Conservation (phyloP, 2,113 vertebrate genomes). For the Eolophus roseicapilla region DNA sequence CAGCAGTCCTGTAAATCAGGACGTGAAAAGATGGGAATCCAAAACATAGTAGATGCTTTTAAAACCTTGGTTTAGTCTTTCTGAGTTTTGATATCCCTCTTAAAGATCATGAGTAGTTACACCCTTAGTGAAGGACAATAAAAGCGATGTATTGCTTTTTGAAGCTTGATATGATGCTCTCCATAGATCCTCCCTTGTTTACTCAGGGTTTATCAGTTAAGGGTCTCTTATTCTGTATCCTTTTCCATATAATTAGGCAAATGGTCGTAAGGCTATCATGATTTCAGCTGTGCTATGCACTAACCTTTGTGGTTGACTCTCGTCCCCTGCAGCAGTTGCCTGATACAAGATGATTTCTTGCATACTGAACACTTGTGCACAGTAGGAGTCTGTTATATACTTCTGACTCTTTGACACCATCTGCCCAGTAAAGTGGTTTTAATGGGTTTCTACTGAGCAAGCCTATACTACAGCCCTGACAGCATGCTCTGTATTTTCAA, state of each 20-base stretch:
- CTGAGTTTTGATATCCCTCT: background rate
- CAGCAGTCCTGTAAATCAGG: background rate
- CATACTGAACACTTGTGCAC: constrained; percentile 50
- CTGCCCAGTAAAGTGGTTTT: constrained; percentile 65
- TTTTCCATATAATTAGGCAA: background rate
- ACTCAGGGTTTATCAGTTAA: background rate
- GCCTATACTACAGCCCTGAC: constrained; percentile 39
- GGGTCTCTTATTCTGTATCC: background rate
- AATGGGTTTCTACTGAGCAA: constrained; percentile 65
- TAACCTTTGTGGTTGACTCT: background rate
- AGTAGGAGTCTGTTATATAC: constrained; percentile 42
- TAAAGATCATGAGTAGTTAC: background rate
- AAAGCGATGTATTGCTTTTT: background rate
- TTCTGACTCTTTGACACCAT: constrained; percentile 61
- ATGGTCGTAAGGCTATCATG: background rate
- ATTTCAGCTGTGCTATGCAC: background rate
- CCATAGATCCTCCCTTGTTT: background rate
- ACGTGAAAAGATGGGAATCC: background rate
- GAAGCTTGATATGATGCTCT: background rate
- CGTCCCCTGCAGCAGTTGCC: constrained; percentile 44
- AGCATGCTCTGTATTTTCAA: background rate
- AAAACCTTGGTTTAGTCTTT: background rate
- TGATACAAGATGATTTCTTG: constrained; percentile 56
- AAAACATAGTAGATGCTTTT: background rate
- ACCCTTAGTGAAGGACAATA: background rate